Conservation (phyloP, 2,113 vertebrate genomes). For the Guaruba guarouba region DNA sequence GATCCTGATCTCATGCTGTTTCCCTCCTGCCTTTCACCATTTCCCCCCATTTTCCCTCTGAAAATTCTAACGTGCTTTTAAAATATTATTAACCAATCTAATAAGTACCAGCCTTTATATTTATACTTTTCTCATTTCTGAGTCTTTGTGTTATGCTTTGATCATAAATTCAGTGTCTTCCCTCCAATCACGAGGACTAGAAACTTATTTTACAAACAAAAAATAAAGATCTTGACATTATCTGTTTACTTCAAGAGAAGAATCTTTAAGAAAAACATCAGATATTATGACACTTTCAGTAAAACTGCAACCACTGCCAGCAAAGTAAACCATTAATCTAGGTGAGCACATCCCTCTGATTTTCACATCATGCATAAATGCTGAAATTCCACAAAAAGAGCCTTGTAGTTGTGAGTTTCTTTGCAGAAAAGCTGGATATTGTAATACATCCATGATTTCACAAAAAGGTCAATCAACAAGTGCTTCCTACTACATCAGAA, state of each 20-base stretch:
- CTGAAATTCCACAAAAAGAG: constrained; percentile 4
- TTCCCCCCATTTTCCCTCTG: not conserved
- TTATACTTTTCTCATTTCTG: constrained; percentile 29
- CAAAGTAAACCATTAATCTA: constrained; percentile 11
- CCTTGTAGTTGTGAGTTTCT: not conserved
- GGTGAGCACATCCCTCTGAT: not conserved
- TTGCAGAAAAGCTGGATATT: not conserved
- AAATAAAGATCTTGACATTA: not conserved
- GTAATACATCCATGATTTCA: not conserved
- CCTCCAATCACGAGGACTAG: not conserved
- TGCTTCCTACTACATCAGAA: not conserved
- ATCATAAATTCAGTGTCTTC: constrained; percentile 43
- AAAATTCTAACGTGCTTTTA: constrained; percentile 1
- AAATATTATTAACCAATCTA: constrained; percentile 27
- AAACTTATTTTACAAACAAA: constrained; percentile 48
- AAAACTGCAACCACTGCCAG: constrained; percentile 31
- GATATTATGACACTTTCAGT: constrained; percentile 35
- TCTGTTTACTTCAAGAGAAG: constrained; percentile 33
- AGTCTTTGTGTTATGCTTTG: constrained; percentile 24
- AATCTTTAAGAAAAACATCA: constrained; percentile 24
- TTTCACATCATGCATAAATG: not conserved
- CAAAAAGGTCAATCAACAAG: not conserved
- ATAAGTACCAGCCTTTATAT: not conserved
- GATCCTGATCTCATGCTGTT: not conserved
- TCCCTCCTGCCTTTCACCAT: not conserved